Evolutionary conservation across 2,888 invertebrate genomes (phyloP), one percentile per base, ranked within the genome.

Genomic region (Euplexia lucipara): DNA sequence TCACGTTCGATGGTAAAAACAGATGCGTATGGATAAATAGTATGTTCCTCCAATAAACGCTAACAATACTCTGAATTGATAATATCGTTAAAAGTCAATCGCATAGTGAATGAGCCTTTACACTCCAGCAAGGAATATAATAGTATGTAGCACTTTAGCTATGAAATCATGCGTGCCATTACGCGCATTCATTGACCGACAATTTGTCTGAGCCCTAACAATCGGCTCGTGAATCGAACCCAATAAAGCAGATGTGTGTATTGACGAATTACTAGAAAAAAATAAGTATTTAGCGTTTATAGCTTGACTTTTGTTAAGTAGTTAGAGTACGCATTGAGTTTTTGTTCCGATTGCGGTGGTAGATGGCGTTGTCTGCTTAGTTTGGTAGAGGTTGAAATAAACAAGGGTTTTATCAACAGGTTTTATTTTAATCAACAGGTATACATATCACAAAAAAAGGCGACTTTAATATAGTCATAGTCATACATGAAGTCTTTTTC

Each of bases 221-320:
- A 76, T 79, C 45, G 66, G 61, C 63, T 60, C 70, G 68, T 62
- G 79, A 77, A 68, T 84, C 81, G 81, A 83, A 87, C 82, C 71
- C 58, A 70, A 57, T 72, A 74, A 75, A 80, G 84, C 89, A 89
- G 88, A 89, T 89, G 89, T 77, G 58, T 44, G 18, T 63, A 68
- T 77, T 81, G 81, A 83, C 79, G 83, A 81, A 86, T 83, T 84
- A 79, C 42, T 14, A 70, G 75, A n/a, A 83, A 86, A 86, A 83
- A 79, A 66, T 45, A 47, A 41, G 39, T 79, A 75, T 82, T 84
- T 83, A 84, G 58, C 71, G 74, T 79, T 80, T 71, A 66, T 49
- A 39, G 56, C 10, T 61, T 64, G 52, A 47, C 42, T 57, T 63
- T 68, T 45, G 54, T 47, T 22, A 47, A 35, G 41, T 45, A 39